These are phyloP conservation scores for Amphipyra berbera DNA, from an alignment of 2,888 invertebrate genomes.

Conservation along the genomic window DNA sequence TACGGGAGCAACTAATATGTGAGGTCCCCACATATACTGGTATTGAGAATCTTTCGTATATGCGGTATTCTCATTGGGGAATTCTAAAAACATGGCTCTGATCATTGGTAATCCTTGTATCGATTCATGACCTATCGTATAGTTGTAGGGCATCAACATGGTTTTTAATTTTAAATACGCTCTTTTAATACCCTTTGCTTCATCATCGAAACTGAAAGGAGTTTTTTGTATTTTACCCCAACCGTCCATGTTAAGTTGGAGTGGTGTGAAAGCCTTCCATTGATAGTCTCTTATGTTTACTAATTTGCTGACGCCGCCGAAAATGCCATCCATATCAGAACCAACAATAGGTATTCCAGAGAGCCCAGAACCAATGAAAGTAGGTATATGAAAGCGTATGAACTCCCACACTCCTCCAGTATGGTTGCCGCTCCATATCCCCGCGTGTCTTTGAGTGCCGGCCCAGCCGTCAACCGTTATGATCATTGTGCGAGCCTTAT, in stretches of 20 bases:
- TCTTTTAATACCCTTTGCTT: constrained; percentile 78
- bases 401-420: constrained; percentile 85
- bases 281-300: constrained; percentile 84
- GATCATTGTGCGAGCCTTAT: constrained; percentile 73
- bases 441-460: constrained; percentile 82
- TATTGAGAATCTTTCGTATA: constrained; percentile 82
- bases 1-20: constrained; percentile 81
- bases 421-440: constrained; percentile 86
- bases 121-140: constrained; percentile 77
- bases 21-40: constrained; percentile 87
- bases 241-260: constrained; percentile 86
- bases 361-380: constrained; percentile 82
- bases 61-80: constrained; percentile 71
- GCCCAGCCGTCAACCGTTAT: constrained; percentile 87
- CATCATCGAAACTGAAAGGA: constrained; percentile 79
- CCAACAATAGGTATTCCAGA: constrained; percentile 83
- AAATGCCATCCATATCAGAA: constrained; percentile 87
- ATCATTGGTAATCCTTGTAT: constrained; percentile 80
- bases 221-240: constrained; percentile 82
- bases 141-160: constrained; percentile 84
- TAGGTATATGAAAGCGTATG: constrained; percentile 85
- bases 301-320: constrained; percentile 73
- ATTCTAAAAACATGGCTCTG: constrained; percentile 85
- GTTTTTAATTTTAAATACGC: constrained; percentile 85
- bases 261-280: constrained; percentile 85